phyloP scores from a whole-genome alignment of 2,888 invertebrate genomes.

The Leucophenga montana region DNA sequence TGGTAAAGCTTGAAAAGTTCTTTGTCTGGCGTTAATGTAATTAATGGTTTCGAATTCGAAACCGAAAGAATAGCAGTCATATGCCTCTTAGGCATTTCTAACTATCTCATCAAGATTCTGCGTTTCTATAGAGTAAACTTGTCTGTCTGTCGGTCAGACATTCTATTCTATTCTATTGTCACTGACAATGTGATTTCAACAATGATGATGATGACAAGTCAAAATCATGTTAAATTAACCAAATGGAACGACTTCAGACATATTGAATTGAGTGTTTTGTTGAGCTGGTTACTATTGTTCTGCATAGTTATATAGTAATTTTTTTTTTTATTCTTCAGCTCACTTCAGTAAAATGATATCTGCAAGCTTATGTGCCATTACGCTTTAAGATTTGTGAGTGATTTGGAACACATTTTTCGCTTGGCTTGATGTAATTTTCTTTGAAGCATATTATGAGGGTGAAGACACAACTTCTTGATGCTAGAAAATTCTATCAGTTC shows the following conservation, averaged over 20 bases:
- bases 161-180: conserved; percentile 36
- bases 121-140: no score
- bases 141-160: conserved; percentile 19
- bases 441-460: background rate
- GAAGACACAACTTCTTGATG: no score
- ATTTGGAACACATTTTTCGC: background rate
- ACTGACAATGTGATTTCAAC: conserved; percentile 45
- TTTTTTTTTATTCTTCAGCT: background rate
- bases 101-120: no score
- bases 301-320: background rate
- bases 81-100: background rate
- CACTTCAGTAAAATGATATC: background rate
- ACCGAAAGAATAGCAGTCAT: background rate
- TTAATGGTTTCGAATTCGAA: conserved; percentile 26
- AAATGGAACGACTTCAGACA: conserved; percentile 51
- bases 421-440: background rate
- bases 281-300: conserved; percentile 3
- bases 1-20: background rate
- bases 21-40: conserved; percentile 15
- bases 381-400: background rate
- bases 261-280: conserved; percentile 5
- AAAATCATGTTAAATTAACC: conserved; percentile 69
- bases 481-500: no score
- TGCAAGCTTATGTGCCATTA: no score
- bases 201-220: conserved; percentile 50